phyloP scores from a whole-genome alignment of 2,888 invertebrate species.

The Leucozona laternaria region DNA sequence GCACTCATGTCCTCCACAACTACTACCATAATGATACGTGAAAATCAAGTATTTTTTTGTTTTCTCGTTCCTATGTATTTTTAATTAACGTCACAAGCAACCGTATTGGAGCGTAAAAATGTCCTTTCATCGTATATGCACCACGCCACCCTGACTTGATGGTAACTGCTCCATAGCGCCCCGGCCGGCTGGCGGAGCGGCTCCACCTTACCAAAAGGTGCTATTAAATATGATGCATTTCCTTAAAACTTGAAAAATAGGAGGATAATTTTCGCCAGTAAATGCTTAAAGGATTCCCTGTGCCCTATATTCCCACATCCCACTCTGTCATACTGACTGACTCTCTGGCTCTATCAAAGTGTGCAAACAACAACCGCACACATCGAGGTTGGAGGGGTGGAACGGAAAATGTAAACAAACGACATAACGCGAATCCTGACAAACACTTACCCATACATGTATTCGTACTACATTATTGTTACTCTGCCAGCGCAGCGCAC shows the following conservation, averaged over 20 bases:
- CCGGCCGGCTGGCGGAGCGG: neutral
- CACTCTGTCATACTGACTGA: neutral
- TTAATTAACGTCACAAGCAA: conserved; percentile 53
- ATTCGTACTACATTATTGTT: neutral
- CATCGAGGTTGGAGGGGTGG: neutral
- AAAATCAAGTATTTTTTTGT: conserved; percentile 20
- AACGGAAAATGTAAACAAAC: conserved; percentile 27
- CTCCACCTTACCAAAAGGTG: conserved; percentile 8
- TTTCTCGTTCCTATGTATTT: conserved; percentile 12
- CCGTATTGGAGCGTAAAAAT: conserved; percentile 37
- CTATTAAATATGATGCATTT: conserved; percentile 56
- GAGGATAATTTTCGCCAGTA: conserved; percentile 46
- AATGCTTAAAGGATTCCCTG: conserved; percentile 48
- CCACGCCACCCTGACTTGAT: neutral
- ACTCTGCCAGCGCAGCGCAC: neutral
- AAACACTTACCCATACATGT: conserved; percentile 9
- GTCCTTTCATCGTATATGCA: conserved; percentile 9
- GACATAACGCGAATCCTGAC: conserved; percentile 26
- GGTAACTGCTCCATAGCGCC: neutral
- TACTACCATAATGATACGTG: neutral
- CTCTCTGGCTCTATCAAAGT: neutral
- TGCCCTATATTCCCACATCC: conserved; percentile 7
- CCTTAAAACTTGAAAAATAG: conserved; percentile 56
- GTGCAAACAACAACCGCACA: conserved; percentile 9
- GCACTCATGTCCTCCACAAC: conserved; percentile 39